These are phyloP conservation scores for Brachystomella parvula DNA, from an alignment of 1,140 invertebrate species.

Conservation along the genomic window DNA sequence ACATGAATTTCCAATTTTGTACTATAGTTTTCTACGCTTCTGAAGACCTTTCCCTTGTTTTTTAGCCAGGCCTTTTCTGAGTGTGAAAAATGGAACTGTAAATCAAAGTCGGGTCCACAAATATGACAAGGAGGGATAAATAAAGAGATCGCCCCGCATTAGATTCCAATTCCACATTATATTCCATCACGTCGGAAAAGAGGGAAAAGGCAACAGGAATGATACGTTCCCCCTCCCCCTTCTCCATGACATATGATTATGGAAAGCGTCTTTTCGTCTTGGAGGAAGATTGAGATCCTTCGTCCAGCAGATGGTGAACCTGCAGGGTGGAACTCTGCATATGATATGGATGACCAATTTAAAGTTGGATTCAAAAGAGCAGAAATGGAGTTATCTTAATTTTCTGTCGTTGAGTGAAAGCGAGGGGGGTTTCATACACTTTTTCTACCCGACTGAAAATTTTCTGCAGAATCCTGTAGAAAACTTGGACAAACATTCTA, in stretches of 20 bases:
- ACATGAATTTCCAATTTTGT: too few species aligned
- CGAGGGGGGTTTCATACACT: background rate
- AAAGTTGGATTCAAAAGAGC: too few species aligned
- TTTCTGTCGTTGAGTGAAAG: too few species aligned
- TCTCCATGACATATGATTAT: constrained; percentile 6
- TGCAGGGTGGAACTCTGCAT: too few species aligned
- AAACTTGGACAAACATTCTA: too few species aligned
- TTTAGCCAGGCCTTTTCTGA: background rate
- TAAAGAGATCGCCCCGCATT: constrained; percentile 16
- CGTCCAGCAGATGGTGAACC: background rate
- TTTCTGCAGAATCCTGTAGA: too few species aligned
- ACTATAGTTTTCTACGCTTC: too few species aligned
- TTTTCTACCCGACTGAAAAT: background rate
- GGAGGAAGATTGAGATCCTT: background rate
- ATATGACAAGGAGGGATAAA: constrained; percentile 34
- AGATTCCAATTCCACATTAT: background rate
- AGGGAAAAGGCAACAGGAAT: too few species aligned
- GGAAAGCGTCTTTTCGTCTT: background rate
- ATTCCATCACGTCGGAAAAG: background rate
- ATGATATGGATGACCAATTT: too few species aligned
- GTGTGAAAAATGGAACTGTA: constrained; percentile 25
- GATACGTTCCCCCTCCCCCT: background rate
- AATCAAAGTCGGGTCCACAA: constrained; percentile 34
- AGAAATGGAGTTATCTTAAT: too few species aligned
- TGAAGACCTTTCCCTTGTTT: background rate